Percentiles rank a stretch among this genome's conserved stretches.
These are phyloP conservation scores for Zapus hudsonius DNA, from an alignment of 2,113 vertebrate genomes.

Conservation along the genomic window DNA sequence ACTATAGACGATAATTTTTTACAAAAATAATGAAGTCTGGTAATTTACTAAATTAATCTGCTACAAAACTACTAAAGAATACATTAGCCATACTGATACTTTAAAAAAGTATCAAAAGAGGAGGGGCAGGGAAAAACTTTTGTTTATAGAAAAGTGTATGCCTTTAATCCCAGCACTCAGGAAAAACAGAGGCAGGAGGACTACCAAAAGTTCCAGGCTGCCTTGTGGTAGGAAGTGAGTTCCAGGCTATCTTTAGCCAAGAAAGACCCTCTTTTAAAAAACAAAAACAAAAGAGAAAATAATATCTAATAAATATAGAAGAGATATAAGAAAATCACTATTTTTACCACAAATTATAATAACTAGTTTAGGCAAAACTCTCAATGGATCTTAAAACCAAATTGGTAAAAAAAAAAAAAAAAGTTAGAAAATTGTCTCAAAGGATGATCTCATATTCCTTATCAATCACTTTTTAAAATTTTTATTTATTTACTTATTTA, in stretches of 20 bases:
- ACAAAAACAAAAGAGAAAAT: not conserved
- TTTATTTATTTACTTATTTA: too few relatives aligned
- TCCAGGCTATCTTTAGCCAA: not conserved
- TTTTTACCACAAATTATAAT: not conserved
- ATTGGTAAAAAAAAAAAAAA: not conserved
- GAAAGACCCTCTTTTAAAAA: too few relatives aligned
- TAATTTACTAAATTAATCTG: constrained; percentile 56
- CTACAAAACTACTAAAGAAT: constrained; percentile 36
- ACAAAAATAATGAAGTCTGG: constrained; percentile 50
- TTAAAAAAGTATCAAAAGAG: constrained; percentile 1
- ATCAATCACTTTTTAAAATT: too few relatives aligned
- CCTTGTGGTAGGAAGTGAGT: not conserved
- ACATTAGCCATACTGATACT: not conserved
- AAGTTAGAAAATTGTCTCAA: not conserved
- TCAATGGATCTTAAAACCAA: not conserved
- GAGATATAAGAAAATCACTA: not conserved
- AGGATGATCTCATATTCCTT: not conserved
- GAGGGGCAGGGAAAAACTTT: not conserved
- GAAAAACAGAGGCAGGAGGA: not conserved
- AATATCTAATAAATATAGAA: constrained; percentile 1
- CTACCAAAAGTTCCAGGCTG: not conserved
- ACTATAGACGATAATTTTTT: constrained; percentile 24
- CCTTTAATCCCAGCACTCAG: not conserved
- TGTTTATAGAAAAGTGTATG: constrained; percentile 22
- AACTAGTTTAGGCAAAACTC: constrained; percentile 31